Evolutionary conservation across 2,797 vertebrate genomes (phyloP).

Genomic region (Myripristis jacobus): DNA sequence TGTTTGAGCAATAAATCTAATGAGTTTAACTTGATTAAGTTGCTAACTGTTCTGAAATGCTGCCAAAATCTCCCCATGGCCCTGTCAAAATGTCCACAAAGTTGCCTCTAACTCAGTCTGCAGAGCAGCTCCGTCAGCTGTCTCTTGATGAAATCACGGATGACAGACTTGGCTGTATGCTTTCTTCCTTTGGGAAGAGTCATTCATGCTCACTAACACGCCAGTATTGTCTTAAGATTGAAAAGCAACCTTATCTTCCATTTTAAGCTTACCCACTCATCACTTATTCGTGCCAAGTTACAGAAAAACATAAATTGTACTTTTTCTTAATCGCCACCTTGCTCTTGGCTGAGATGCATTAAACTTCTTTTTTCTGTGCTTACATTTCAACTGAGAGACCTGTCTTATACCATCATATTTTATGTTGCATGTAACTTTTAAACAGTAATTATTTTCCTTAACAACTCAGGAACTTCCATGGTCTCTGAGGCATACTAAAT

Average conservation of each 20-base stretch:
- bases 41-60: neutral
- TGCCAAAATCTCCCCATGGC: neutral
- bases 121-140: neutral
- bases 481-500: neutral
- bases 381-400: slow-evolving; percentile 42
- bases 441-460: slow-evolving; percentile 29
- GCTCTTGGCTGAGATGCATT: slow-evolving; percentile 52
- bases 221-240: slow-evolving; percentile 26
- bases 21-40: neutral
- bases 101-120: neutral
- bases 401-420: slow-evolving; percentile 46
- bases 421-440: slow-evolving; percentile 33
- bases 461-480: slow-evolving; percentile 10
- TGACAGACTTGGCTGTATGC: slow-evolving; percentile 17
- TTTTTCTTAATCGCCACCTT: slow-evolving; percentile 17
- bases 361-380: slow-evolving; percentile 57
- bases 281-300: slow-evolving; percentile 29
- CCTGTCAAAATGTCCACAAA: neutral
- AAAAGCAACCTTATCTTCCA: slow-evolving; percentile 25
- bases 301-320: slow-evolving; percentile 35
- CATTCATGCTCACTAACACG: slow-evolving; percentile 25
- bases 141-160: slow-evolving; percentile 10
- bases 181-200: slow-evolving; percentile 66
- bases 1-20: too few relatives aligned
- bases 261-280: slow-evolving; percentile 34